Percentiles rank a stretch among this genome's conserved stretches.
phyloP scores from a whole-genome alignment of 2,797 vertebrate genomes.

The Coranthus polyacanthus region DNA sequence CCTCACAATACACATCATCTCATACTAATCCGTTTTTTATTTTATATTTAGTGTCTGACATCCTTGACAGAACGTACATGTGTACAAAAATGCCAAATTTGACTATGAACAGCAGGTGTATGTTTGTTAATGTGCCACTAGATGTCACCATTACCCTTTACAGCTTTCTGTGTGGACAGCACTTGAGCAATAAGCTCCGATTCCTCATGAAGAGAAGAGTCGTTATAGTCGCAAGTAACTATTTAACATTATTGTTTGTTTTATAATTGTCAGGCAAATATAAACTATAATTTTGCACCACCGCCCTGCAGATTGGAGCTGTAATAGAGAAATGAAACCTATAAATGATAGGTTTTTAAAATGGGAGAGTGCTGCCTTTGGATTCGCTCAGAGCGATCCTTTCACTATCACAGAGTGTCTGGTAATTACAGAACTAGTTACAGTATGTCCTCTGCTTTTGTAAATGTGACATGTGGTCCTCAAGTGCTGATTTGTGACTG shows the following conservation, averaged over 20 bases:
- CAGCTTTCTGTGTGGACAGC: conserved; percentile 27
- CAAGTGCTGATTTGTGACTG: conserved; percentile 20
- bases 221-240: conserved; percentile 22
- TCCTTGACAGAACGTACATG: background rate
- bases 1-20: background rate
- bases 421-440: conserved; percentile 9
- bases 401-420: conserved; percentile 12
- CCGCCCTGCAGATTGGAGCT: background rate
- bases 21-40: background rate
- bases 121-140: conserved; percentile 71
- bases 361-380: conserved; percentile 4
- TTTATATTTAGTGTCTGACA: background rate
- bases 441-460: conserved; percentile 3
- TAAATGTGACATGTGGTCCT: conserved; percentile 15
- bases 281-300: conserved; percentile 3
- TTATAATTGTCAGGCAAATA: background rate
- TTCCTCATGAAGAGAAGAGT: conserved; percentile 19
- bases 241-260: conserved; percentile 14
- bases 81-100: conserved; percentile 27
- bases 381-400: conserved; percentile 1
- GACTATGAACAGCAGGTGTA: conserved; percentile 35
- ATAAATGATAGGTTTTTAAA: conserved; percentile 4
- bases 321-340: conserved; percentile 1
- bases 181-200: conserved; percentile 1
- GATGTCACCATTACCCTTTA: conserved; percentile 84